phyloP scores from a whole-genome alignment of 2,113 vertebrate genomes.

The Cisticola juncidis region DNA sequence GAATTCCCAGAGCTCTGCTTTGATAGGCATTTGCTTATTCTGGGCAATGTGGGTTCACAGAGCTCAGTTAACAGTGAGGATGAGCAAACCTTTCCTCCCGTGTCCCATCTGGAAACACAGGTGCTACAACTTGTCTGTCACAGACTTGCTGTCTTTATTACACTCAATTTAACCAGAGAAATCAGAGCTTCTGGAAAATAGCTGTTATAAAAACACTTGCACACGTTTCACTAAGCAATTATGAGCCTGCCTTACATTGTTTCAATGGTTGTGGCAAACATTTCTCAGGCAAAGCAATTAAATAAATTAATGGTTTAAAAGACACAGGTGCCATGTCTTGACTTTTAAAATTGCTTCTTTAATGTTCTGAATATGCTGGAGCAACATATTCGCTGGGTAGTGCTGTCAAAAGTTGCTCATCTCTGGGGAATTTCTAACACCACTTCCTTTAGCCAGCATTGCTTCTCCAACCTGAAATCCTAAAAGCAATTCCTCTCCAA shows the following conservation, averaged over 20 bases:
- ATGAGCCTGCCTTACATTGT: not conserved
- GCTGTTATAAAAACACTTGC: not conserved
- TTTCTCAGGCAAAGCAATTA: slow-evolving; percentile 14
- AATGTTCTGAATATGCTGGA: not conserved
- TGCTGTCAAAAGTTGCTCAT: not conserved
- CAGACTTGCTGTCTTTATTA: slow-evolving; percentile 17
- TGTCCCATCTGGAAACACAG: slow-evolving; percentile 26
- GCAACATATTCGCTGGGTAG: not conserved
- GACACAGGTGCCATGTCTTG: not conserved
- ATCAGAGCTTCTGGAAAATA: not conserved
- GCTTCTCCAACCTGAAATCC: not conserved
- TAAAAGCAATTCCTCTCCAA: not conserved
- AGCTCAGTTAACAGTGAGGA: not conserved
- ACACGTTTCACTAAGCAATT: slow-evolving; percentile 17
- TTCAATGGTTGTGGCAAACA: not conserved
- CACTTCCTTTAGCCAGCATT: not conserved
- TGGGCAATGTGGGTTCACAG: not conserved
- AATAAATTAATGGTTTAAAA: slow-evolving; percentile 30
- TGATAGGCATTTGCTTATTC: not conserved
- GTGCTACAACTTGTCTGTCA: slow-evolving; percentile 24
- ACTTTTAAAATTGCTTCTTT: not conserved
- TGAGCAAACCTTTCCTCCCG: not conserved
- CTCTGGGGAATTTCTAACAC: not conserved
- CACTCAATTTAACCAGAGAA: not conserved
- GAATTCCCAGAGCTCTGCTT: slow-evolving; percentile 21